A percentile compares a stretch with the other conserved stretches of the same genome.
These are phyloP conservation scores for Scolopax mira DNA, from an alignment of 2,113 vertebrate genomes.

Conservation along the genomic window DNA sequence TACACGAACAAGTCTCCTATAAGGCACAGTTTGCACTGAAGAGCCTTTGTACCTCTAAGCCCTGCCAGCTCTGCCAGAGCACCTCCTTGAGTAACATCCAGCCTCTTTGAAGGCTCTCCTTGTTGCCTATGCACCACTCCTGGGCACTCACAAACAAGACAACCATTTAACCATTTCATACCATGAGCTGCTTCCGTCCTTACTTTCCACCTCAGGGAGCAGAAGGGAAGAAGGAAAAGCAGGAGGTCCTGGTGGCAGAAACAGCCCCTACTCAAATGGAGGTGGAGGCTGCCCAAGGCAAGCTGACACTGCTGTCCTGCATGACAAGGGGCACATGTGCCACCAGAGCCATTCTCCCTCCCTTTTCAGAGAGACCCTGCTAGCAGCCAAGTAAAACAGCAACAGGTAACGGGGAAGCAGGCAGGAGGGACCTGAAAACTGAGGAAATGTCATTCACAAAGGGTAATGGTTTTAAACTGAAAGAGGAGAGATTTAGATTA, in stretches of 20 bases:
- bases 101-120: neutral
- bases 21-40: neutral
- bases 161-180: neutral
- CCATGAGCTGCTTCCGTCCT: neutral
- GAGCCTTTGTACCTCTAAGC: neutral
- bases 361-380: neutral
- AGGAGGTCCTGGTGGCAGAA: neutral
- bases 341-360: neutral
- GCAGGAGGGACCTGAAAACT: neutral
- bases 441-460: neutral
- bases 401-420: neutral
- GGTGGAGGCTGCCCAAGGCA: neutral
- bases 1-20: neutral
- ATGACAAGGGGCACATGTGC: neutral
- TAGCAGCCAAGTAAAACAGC: neutral
- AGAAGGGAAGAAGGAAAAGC: neutral
- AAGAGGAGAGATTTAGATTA: neutral
- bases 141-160: neutral
- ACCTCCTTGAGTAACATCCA: neutral
- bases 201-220: neutral
- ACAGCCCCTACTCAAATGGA: neutral
- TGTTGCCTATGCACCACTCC: rapidly evolving
- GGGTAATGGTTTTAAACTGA: neutral
- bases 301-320: neutral
- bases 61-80: neutral